phyloP scores from a whole-genome alignment of 2,888 invertebrate genomes.

The Adela reaumurella region DNA sequence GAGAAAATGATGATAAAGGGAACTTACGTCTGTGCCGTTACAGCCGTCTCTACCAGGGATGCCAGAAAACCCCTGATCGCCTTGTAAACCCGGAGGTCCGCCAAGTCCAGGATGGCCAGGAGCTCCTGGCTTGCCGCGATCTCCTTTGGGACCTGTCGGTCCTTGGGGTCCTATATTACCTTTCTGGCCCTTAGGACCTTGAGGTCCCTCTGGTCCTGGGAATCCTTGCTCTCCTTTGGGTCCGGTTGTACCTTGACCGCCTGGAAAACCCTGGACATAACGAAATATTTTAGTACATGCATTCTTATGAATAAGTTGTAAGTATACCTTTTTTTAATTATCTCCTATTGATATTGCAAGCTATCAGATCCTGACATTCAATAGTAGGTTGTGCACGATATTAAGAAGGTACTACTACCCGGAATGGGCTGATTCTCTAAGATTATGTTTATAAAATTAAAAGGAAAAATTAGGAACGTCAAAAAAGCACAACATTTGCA shows the following conservation, averaged over 20 bases:
- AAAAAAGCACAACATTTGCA: no score
- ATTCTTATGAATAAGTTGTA: no score
- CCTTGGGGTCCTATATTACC: slow-evolving; percentile 83
- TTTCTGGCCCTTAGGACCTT: slow-evolving; percentile 85
- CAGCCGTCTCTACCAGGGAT: slow-evolving; percentile 89
- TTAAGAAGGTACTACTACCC: no score
- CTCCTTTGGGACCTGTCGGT: slow-evolving; percentile 78
- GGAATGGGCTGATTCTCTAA: no score
- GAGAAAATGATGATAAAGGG: background rate
- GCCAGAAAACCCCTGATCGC: slow-evolving; percentile 70
- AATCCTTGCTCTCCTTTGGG: slow-evolving; percentile 75
- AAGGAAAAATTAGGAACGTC: no score
- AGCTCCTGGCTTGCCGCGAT: slow-evolving; percentile 79
- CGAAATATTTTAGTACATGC: no score
- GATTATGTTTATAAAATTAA: no score
- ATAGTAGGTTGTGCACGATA: no score
- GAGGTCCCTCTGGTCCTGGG: slow-evolving; percentile 79
- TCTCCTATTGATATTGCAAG: background rate
- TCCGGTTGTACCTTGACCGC: slow-evolving; percentile 68
- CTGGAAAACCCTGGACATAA: slow-evolving; percentile 64
- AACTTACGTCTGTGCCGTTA: slow-evolving; percentile 85
- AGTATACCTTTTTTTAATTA: background rate
- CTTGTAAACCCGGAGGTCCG: slow-evolving; percentile 66
- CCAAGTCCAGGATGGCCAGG: slow-evolving; percentile 82
- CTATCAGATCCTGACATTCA: background rate